phyloP scores from a whole-genome alignment of 2,888 invertebrate genomes.

The Spialia ferax region DNA sequence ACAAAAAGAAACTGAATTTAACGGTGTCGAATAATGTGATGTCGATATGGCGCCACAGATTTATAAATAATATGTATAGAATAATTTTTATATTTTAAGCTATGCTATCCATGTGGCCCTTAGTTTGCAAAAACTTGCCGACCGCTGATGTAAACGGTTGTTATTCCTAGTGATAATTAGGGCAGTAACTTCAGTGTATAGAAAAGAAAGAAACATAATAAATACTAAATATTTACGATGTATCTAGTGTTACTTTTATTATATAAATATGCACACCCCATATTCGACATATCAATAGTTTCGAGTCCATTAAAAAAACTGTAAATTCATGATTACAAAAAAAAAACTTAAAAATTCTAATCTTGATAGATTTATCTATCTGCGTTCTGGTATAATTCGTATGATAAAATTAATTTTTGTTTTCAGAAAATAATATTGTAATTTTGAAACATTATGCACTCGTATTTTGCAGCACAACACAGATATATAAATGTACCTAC shows the following conservation, averaged over 20 bases:
- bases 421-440: background rate
- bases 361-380: background rate
- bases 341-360: background rate
- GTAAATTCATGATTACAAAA: background rate
- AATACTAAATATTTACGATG: background rate
- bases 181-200: too few relatives aligned
- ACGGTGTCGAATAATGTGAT: background rate
- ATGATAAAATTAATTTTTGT: background rate
- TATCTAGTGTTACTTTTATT: too few relatives aligned
- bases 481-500: too few relatives aligned
- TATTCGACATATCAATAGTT: background rate
- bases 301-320: background rate
- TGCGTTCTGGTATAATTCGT: too few relatives aligned
- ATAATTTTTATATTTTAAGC: background rate
- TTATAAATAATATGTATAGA: background rate
- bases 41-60: slow-evolving; percentile 5
- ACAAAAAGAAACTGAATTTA: background rate
- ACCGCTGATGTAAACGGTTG: too few relatives aligned
- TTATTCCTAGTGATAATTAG: too few relatives aligned
- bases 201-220: background rate
- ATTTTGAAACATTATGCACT: too few relatives aligned
- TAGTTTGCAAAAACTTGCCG: too few relatives aligned
- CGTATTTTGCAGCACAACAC: too few relatives aligned
- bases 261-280: background rate
- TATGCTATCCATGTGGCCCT: background rate